Percentiles rank a stretch among this genome's conserved stretches.
Evolutionary conservation across 2,888 invertebrate genomes (phyloP).

Genomic region (Dendrolimus pini): DNA sequence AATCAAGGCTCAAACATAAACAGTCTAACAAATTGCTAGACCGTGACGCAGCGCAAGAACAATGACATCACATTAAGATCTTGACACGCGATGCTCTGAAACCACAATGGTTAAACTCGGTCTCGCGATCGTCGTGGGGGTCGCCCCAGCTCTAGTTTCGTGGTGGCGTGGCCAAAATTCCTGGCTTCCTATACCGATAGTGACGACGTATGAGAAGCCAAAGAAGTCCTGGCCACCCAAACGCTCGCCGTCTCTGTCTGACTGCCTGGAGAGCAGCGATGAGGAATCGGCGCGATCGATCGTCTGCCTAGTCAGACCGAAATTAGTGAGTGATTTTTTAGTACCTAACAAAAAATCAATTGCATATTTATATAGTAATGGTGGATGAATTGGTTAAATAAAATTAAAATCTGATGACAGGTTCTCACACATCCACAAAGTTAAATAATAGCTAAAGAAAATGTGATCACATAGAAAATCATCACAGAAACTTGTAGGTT

Average conservation of each 20-base stretch:
- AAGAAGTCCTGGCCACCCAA: conserved; percentile 48
- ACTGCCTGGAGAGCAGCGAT: conserved; percentile 67
- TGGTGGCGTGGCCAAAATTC: conserved; percentile 64
- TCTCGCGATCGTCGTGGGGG: conserved; percentile 70
- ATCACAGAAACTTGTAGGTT: too few species aligned
- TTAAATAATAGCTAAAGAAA: too few species aligned
- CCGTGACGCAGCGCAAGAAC: background rate
- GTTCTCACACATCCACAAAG: too few species aligned
- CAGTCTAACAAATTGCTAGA: too few species aligned
- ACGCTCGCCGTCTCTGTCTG: conserved; percentile 66
- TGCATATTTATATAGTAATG: too few species aligned
- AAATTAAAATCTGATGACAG: too few species aligned
- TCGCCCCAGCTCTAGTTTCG: conserved; percentile 68
- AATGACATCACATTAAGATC: background rate
- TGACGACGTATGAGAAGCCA: conserved; percentile 39
- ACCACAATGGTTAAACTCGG: conserved; percentile 61
- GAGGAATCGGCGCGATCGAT: conserved; percentile 66
- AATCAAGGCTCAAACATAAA: too few species aligned
- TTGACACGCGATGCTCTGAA: background rate
- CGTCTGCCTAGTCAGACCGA: conserved; percentile 65
- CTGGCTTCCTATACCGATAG: conserved; percentile 39
- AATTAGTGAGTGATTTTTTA: conserved; percentile 47
- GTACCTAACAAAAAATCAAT: too few species aligned
- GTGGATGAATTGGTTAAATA: too few species aligned
- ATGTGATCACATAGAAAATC: too few species aligned